Conservation (phyloP, 1,140 invertebrate genomes). For the Papilio polytes region DNA sequence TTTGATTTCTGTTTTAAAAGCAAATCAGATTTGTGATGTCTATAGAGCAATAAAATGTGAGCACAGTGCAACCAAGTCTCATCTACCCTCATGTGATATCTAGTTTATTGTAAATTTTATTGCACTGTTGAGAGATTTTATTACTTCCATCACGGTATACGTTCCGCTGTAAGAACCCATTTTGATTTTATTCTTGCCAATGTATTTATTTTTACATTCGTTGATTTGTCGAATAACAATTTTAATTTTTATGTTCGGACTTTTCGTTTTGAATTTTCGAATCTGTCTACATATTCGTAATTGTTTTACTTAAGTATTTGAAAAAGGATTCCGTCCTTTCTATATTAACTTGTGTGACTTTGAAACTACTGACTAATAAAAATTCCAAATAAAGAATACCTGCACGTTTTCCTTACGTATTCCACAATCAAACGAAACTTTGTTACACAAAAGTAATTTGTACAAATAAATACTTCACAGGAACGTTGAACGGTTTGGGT, state of each 20-base stretch:
- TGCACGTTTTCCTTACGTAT: conserved; percentile 19
- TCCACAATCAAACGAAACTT: conserved; percentile 16
- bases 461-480: conserved; percentile 12
- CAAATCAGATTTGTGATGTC: background rate
- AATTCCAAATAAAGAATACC: conserved; percentile 23
- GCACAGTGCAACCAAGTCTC: background rate
- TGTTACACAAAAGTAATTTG: conserved; percentile 20
- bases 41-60: conserved; percentile 5
- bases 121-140: conserved; percentile 32
- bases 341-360: background rate
- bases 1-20: background rate
- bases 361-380: background rate
- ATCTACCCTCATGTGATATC: conserved; percentile 30
- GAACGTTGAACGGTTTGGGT: background rate
- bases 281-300: background rate
- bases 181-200: conserved; percentile 14
- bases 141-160: conserved; percentile 35
- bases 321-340: background rate
- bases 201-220: background rate
- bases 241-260: background rate
- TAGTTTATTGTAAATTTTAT: conserved; percentile 39
- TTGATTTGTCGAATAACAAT: background rate
- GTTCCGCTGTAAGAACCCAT: background rate
- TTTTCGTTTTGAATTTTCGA: too few species aligned
- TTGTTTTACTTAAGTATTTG: background rate